These are phyloP conservation scores for Ptychadena robeensis DNA, from an alignment of 2,797 vertebrate genomes.

Conservation along the genomic window DNA sequence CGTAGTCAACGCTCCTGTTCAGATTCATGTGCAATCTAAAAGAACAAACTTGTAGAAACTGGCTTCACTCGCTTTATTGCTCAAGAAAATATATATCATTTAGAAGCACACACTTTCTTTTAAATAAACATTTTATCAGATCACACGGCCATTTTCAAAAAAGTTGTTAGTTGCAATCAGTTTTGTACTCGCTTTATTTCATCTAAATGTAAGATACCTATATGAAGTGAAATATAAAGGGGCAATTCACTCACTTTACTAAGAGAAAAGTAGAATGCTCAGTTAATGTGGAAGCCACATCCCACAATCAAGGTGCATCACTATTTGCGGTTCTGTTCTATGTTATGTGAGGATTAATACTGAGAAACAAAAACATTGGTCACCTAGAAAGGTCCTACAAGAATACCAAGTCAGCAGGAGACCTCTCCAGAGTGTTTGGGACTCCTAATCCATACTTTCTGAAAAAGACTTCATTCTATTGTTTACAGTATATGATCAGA, in stretches of 20 bases:
- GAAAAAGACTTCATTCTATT: too few species aligned
- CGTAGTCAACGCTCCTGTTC: too few species aligned
- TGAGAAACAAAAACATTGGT: neutral
- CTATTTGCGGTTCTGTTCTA: neutral
- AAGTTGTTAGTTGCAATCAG: neutral
- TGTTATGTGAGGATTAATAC: neutral
- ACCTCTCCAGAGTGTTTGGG: neutral
- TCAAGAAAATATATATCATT: conserved; percentile 42
- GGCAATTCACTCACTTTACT: neutral
- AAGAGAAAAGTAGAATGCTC: neutral
- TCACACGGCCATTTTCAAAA: conserved; percentile 19
- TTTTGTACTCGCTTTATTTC: neutral
- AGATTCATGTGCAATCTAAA: neutral
- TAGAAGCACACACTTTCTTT: conserved; percentile 13
- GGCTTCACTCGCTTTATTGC: conserved; percentile 52
- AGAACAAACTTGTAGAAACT: neutral
- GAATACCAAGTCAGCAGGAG: neutral
- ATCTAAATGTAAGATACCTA: neutral
- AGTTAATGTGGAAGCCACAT: neutral
- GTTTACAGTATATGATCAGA: too few species aligned
- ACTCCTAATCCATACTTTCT: neutral
- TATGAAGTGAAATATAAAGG: neutral
- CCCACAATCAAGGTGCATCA: neutral
- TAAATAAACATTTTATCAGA: conserved; percentile 18
- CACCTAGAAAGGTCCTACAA: neutral